phyloP scores from a whole-genome alignment of 2,113 vertebrate genomes.

The Macquaria australasica region DNA sequence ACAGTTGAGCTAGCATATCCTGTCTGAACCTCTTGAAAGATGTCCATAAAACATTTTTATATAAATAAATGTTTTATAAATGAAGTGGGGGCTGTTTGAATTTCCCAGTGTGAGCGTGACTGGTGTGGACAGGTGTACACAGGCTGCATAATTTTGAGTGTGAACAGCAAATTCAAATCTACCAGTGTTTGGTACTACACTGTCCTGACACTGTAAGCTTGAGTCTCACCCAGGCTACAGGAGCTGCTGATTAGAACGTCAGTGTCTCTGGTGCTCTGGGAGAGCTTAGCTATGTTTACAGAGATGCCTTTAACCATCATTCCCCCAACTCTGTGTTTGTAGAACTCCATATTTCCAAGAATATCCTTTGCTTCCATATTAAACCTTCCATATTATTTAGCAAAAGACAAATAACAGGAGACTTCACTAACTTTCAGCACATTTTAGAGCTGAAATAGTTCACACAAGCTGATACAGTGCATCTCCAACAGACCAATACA shows the following conservation, averaged over 20 bases:
- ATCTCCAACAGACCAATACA: neutral
- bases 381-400: neutral
- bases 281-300: slow-evolving; percentile 61
- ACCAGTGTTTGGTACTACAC: neutral
- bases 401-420: neutral
- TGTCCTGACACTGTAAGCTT: neutral
- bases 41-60: slow-evolving; percentile 29
- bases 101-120: slow-evolving; percentile 46
- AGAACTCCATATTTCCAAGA: slow-evolving; percentile 24
- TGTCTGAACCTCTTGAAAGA: slow-evolving; percentile 28
- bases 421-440: neutral
- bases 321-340: slow-evolving; percentile 50
- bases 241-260: slow-evolving; percentile 12
- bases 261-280: slow-evolving; percentile 31
- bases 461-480: neutral
- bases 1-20: neutral
- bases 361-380: neutral
- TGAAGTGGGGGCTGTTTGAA: slow-evolving; percentile 60
- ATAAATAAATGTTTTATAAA: slow-evolving; percentile 58
- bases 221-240: neutral
- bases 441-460: neutral
- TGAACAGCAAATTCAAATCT: neutral
- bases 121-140: slow-evolving; percentile 57
- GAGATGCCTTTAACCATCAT: slow-evolving; percentile 51
- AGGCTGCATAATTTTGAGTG: neutral